Conservation (phyloP, 2,888 invertebrate genomes). For the Nebria brevicollis region DNA sequence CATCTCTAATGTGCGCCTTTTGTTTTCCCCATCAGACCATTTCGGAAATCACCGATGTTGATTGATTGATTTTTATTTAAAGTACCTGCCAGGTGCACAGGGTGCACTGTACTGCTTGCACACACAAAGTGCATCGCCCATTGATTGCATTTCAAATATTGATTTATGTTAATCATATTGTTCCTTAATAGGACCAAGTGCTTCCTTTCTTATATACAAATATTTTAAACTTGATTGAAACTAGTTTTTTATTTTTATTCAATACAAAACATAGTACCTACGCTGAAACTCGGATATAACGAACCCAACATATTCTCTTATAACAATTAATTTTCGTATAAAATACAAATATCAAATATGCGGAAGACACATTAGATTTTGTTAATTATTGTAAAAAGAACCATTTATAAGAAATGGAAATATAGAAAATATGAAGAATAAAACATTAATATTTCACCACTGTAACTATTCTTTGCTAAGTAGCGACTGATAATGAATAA, state of each 20-base stretch:
- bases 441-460: no score
- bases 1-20: conserved; percentile 42
- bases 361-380: no score
- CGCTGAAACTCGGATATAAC: background rate
- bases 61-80: conserved; percentile 55
- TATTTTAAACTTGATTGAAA: background rate
- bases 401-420: no score
- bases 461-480: no score
- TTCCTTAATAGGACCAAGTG: conserved; percentile 43
- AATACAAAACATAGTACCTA: no score
- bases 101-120: background rate
- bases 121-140: conserved; percentile 43
- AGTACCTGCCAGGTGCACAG: conserved; percentile 53
- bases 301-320: no score
- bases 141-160: conserved; percentile 53
- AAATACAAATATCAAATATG: no score
- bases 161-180: conserved; percentile 54
- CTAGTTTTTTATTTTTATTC: background rate
- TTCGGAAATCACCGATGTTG: conserved; percentile 28
- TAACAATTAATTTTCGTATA: no score
- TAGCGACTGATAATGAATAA: no score
- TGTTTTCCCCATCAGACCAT: conserved; percentile 28
- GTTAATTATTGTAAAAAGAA: no score
- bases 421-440: no score
- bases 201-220: conserved; percentile 5